Base-by-base conservation (phyloP, 2,888 invertebrate species). In the Escarpia spicata region DNA sequence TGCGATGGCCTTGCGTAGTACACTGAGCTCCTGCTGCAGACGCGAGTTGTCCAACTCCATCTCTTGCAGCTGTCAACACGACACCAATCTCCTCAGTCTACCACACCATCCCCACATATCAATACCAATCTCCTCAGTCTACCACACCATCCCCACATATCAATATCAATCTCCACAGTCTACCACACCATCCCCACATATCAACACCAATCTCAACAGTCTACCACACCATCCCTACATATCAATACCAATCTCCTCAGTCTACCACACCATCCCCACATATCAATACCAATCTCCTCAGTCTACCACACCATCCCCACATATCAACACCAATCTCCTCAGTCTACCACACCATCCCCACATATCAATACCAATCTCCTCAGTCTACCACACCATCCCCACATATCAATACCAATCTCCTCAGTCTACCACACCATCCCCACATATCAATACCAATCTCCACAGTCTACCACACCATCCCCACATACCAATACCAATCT, bases 1-100 rank as follows among this genome's bases (percentile, higher is more conserved):
- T 0, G 96, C 95, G 12, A 94, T 92, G 19, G 93, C 92, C 90
- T 93, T 93, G 43, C 94, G 93, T 93, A 99, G 96, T 92, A 98
- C 97, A 93, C 97, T 97, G 92, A 99, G 97, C 96, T 99, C 98
- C 94, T 98, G 97, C 94, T 98, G 97, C 91, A 99, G 96, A 96
- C 98, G 98, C 95, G 98, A 98, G 96, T 99, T 99, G 93, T 96
- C 96, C 93, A 96, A 96, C 93, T 96, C 96, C 8, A 96, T 93
- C 93, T 96, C 96, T 94, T 96, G 96, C 95, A 96, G 95, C 95
- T 96, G 94, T 43, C 91, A 92, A 43, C 19, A 91, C 26, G 31
- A 12, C 37, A 90, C 44, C 43, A 43, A 90, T 37, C 31, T 43
- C n/a, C 15, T 2, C 37, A 91, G 3, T 43, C 52, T 52, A 1